A percentile compares a stretch with the other conserved stretches of the same genome.
These are phyloP conservation scores for Drosophila busckii DNA, from an alignment of 1,140 invertebrate species.

Conservation along the genomic window DNA sequence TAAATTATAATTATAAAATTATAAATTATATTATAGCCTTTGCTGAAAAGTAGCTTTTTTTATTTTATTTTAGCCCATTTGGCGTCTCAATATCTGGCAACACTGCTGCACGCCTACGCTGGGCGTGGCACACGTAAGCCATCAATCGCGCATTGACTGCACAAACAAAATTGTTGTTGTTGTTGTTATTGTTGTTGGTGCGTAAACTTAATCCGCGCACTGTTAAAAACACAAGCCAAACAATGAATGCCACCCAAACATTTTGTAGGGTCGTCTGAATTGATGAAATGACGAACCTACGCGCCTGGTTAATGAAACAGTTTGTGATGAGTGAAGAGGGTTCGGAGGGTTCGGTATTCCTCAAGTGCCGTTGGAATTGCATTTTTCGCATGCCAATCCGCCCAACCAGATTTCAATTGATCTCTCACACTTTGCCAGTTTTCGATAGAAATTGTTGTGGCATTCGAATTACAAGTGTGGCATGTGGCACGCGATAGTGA, in stretches of 20 bases:
- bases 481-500: too few species aligned
- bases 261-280: too few species aligned
- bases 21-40: too few species aligned
- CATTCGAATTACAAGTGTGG: slow-evolving; percentile 19
- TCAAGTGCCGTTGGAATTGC: not conserved
- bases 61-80: too few species aligned
- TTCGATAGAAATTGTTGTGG: slow-evolving; percentile 17
- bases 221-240: slow-evolving; percentile 16
- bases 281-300: slow-evolving; percentile 5
- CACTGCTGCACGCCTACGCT: too few species aligned
- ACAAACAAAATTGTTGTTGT: too few species aligned
- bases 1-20: too few species aligned
- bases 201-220: slow-evolving; percentile 18
- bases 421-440: too few species aligned
- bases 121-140: slow-evolving; percentile 36
- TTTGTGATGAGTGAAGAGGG: not conserved
- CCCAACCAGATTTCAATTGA: not conserved
- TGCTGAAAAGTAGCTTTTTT: too few species aligned
- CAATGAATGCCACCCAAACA: not conserved
- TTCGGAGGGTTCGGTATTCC: not conserved
- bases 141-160: slow-evolving; percentile 52
- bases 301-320: slow-evolving; percentile 23
- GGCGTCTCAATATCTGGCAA: too few species aligned
- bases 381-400: not conserved
- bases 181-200: slow-evolving; percentile 25